Evolutionary conservation across 2,113 vertebrate genomes (phyloP).

Genomic region (Bufo gargarizans): DNA sequence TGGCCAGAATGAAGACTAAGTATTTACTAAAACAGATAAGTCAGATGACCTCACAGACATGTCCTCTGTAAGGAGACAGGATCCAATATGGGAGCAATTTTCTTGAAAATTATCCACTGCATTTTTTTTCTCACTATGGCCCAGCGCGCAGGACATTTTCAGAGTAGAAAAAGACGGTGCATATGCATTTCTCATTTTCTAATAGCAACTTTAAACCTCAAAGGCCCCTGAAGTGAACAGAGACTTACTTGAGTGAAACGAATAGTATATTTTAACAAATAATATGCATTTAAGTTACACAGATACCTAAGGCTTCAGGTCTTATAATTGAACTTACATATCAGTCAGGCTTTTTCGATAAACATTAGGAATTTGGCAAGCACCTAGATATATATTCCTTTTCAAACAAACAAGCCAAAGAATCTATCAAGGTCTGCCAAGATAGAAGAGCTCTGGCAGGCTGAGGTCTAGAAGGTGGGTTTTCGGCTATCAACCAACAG

Average conservation of each 20-base stretch:
- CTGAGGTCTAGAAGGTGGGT: constrained; percentile 3
- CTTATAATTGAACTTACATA: not conserved
- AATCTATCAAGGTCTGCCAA: constrained; percentile 18
- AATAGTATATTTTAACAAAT: not conserved
- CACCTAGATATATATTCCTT: not conserved
- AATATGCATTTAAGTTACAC: not conserved
- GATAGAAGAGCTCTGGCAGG: constrained; percentile 3
- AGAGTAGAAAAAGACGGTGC: no score
- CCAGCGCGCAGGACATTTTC: no score
- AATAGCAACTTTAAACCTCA: no score
- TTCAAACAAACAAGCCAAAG: constrained; percentile 3
- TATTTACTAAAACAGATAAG: not conserved
- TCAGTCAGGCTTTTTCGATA: not conserved
- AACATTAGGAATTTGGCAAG: not conserved
- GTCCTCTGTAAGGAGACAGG: not conserved
- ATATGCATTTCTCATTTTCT: no score
- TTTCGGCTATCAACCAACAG: not conserved
- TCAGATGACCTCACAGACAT: not conserved
- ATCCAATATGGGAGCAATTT: not conserved
- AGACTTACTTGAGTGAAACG: no score
- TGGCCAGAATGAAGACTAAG: not conserved
- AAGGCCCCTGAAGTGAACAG: no score
- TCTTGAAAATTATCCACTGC: no score
- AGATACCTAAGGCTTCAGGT: not conserved
- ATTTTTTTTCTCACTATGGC: no score